Base-by-base conservation (phyloP, 2,888 invertebrate species). In the Leucoma salicis region DNA sequence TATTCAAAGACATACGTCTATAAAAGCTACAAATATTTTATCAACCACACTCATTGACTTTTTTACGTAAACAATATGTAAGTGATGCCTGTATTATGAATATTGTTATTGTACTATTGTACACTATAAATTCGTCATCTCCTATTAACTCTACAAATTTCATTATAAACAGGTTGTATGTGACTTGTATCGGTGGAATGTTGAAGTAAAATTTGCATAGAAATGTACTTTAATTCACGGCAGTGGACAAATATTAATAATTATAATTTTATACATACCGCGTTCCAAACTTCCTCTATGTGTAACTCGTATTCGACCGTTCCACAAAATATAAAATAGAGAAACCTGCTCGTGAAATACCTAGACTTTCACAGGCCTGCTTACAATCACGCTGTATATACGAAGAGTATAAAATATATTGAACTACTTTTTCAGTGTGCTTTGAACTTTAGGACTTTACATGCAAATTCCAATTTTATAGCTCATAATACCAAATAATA, bases 351-450 rank as follows among this genome's bases (percentile, higher is more conserved):
- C n/a, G 14, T 25, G 38, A 39, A 42, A 42, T 35, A 35, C 27
- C 27, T 43, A 36, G 13, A 44, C 36, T 49, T 33, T 41, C 21
- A 38, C 18, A 13, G 39, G 14, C 14, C 14, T 41, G n/a, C 5
- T 13, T 28, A 35, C 32, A 14, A 14, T 35, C 28, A 31, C 14
- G 34, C 24, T 31, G 31, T 34, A 44, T 42, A 13, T 24, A 24
- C 39, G 28, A 24, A 32, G 14, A 55, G 35, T n/a, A n/a, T n/a
- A n/a, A n/a, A n/a, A n/a, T 44, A 42, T 43, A 45, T 36, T 39
- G 16, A 12, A 36, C 10, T n/a, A 24, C 16, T 7, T 12, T 15
- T 16, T 48, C 40, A 29, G 34, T 35, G 18, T 39, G n/a, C 39
- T 53, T 50, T 44, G 11, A 49, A 46, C 40, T 31, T 32, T n/a